Conservation (phyloP, 2,888 invertebrate genomes). For the Drosophila meridionalis region DNA sequence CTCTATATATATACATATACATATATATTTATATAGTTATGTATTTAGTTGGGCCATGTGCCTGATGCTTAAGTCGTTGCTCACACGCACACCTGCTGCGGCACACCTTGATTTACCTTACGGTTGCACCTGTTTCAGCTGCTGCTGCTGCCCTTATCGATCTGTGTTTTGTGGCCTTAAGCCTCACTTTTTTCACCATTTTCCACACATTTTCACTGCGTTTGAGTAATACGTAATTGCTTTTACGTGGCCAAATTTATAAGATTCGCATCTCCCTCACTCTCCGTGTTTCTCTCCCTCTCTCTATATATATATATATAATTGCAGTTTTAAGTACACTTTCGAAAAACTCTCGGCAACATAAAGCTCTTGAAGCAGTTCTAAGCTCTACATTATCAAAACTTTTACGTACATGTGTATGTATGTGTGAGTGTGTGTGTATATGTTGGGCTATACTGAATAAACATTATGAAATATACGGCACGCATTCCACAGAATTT, state of each 20-base stretch:
- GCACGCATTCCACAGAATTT: not conserved
- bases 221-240: slow-evolving; percentile 61
- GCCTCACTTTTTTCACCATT: slow-evolving; percentile 13
- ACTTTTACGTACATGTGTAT: not conserved
- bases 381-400: slow-evolving; percentile 10
- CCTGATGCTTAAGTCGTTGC: slow-evolving; percentile 40
- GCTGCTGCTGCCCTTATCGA: slow-evolving; percentile 57
- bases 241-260: slow-evolving; percentile 51
- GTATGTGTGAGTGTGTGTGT: not conserved
- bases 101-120: slow-evolving; percentile 75
- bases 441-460: not conserved
- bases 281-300: too few relatives aligned
- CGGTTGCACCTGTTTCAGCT: slow-evolving; percentile 21
- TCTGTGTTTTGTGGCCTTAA: slow-evolving; percentile 41
- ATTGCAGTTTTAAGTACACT: slow-evolving; percentile 15
- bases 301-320: not conserved
- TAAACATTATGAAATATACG: slow-evolving; percentile 12
- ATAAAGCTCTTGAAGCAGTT: not conserved
- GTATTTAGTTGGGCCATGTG: slow-evolving; percentile 45
- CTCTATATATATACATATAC: slow-evolving; percentile 18
- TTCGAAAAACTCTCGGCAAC: slow-evolving; percentile 17
- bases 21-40: slow-evolving; percentile 28
- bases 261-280: slow-evolving; percentile 13
- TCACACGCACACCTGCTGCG: slow-evolving; percentile 48
- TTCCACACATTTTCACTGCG: slow-evolving; percentile 28